Evolutionary conservation across 2,888 invertebrate genomes (phyloP), one percentile per base, ranked within the genome.

Genomic region (Azorinus chamasolen): DNA sequence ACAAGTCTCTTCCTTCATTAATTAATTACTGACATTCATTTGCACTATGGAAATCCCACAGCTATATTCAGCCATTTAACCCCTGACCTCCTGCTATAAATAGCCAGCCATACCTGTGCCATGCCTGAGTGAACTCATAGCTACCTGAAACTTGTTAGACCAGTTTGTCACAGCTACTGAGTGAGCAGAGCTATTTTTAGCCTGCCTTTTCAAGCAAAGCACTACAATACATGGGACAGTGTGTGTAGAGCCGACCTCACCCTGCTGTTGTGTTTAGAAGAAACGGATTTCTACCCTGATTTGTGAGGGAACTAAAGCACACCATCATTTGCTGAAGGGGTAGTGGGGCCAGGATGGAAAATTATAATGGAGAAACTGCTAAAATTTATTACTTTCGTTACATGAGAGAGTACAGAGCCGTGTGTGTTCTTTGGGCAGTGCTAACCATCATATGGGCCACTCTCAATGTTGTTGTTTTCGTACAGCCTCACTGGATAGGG

Each of bases 361-460:
- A 59, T 27, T 89, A 85, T 66, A 88, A 87, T 76, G 88, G 86
- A 51, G 89, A 89, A 58, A 89, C 87, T 1, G 87, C 87, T 10
- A 87, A 85, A 61, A 79, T 88, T 27, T 89, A 90, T 66, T 88
- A 92, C 84, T 88, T 88, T 77, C 88, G 90, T 37, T 94, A 94
- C 84, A 90, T 92, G 72, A 82, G 93, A 45, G 93, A 94, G 85
- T 93, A 94, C 80, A 88, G 93, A 77, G 98, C 98, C 62, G 97
- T 99, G 82, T 98, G 98, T 64, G 98, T 99, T 72, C 95, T 99
- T 86, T 99, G 99, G 99, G 98, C 97, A 78, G 96, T 99, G 91
- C 98, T 99, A 93, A 97, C 98, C 85, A 97, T 99, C 92, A 98
- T 98, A 94, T 98, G 98, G 94, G 97, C 97, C 83, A 98, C 99